Base-by-base conservation (phyloP, 92 coral and sea anemone species). In the Epizoanthus stellaris region DNA sequence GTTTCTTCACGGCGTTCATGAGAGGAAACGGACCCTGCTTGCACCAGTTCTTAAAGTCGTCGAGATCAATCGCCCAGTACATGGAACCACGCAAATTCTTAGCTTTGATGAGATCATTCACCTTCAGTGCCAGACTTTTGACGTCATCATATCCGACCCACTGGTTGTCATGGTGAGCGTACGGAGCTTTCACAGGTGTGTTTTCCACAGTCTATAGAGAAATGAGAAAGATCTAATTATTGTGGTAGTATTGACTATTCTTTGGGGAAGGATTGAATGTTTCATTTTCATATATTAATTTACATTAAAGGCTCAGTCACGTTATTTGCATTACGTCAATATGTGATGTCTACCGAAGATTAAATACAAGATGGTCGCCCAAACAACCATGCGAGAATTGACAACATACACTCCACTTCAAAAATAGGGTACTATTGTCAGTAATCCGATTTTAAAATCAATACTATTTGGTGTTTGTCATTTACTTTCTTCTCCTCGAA, bases 61-160 rank as follows among this genome's bases (percentile, higher is more conserved):
- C 96, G 72, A 93, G 86, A 71, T 92, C 95, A 56, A 92, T 86
- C 17, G 95, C 95, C 95, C 95, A 92, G 80, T 90, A 90, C 96
- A 93, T 93, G 64, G 93, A 93, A 19, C 96, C 96, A 4, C 88
- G 92, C 68, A 93, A 72, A 67, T 88, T 85, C 49, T 90, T 90
- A 11, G 84, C 87, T 65, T 90, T 90, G 83, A 93, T 88, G 66
- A 90, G 63, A 38, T 81, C 30, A 30, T 93, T 79, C 43, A 91
- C 94, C 77, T 95, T 95, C 21, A 59, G 63, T 56, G 21, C 58
- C 84, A 95, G 70, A 64, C 98, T 95, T 6, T 87, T 69, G 19
- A 80, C 76, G 62, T 91, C 87, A 77, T 95, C 98, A 43, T 53
- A 95, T n/a, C 93, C 98, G 17, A 95, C 87, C 98, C 98, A 95